Evolutionary conservation across 1,140 invertebrate species (phyloP).

Genomic region (Drosophila pruinosa): DNA sequence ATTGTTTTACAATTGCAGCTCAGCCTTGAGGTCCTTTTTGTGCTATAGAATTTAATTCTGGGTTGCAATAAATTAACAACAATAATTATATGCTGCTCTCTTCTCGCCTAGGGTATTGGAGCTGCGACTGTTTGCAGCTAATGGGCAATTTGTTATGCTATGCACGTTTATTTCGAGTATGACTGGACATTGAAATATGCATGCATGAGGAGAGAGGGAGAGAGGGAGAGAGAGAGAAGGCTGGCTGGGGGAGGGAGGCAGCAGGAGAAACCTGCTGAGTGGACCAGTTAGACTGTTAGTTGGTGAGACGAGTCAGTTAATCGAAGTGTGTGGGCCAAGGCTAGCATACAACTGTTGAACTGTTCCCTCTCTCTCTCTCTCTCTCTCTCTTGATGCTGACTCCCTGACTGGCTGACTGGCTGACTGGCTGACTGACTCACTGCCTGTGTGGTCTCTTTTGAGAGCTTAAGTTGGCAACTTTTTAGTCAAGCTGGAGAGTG

Average conservation of each 20-base stretch:
- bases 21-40: too few relatives aligned
- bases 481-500: background rate
- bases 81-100: too few relatives aligned
- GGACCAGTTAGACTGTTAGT: slow-evolving; percentile 22
- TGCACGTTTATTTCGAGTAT: slow-evolving; percentile 1
- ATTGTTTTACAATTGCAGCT: too few relatives aligned
- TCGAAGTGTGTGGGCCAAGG: slow-evolving; percentile 26
- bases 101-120: background rate
- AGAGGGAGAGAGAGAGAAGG: too few relatives aligned
- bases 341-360: background rate
- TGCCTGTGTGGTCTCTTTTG: slow-evolving; percentile 19
- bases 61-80: too few relatives aligned
- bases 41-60: too few relatives aligned
- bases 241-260: too few relatives aligned
- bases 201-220: background rate
- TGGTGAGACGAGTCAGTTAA: background rate
- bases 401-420: background rate
- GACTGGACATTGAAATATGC: background rate
- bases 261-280: slow-evolving; percentile 19
- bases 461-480: slow-evolving; percentile 11
- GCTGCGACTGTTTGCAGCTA: background rate
- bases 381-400: background rate
- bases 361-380: background rate
- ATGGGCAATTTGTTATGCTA: too few relatives aligned
- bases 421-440: background rate